Evolutionary conservation across 2,888 invertebrate species (phyloP).

Genomic region (Anticlea derivata): DNA sequence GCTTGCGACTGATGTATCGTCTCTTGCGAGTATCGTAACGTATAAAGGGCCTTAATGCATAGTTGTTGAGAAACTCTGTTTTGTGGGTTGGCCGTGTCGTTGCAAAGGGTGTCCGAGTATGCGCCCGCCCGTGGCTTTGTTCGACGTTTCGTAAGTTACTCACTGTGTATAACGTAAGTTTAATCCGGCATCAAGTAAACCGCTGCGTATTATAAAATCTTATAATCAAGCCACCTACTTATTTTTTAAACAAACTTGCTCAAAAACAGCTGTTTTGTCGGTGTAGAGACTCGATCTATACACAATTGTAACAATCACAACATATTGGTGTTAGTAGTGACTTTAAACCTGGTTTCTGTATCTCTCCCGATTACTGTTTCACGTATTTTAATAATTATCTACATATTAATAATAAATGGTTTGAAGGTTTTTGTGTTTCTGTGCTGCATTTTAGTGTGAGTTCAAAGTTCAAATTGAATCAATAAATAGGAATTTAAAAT

Average conservation of each 20-base stretch:
- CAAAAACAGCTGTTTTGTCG: conserved; percentile 72
- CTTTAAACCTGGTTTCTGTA: conserved; percentile 65
- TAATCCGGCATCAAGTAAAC: conserved; percentile 71
- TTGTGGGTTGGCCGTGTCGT: conserved; percentile 25
- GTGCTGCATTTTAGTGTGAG: conserved; percentile 84
- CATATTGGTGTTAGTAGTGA: conserved; percentile 66
- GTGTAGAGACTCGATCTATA: conserved; percentile 58
- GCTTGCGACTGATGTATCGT: too few species aligned
- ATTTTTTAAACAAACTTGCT: conserved; percentile 81
- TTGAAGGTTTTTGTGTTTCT: conserved; percentile 79
- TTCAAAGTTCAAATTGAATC: conserved; percentile 84
- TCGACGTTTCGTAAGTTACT: conserved; percentile 77
- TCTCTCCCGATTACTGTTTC: conserved; percentile 68
- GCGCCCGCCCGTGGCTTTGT: conserved; percentile 77
- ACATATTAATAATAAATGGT: conserved; percentile 68
- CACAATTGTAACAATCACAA: conserved; percentile 56
- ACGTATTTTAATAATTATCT: conserved; percentile 73
- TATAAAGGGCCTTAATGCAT: too few species aligned
- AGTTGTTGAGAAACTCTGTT: neutral
- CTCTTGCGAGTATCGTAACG: too few species aligned
- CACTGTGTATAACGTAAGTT: conserved; percentile 79
- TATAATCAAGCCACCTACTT: conserved; percentile 69
- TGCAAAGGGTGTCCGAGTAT: conserved; percentile 49
- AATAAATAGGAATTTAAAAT: conserved; percentile 81
- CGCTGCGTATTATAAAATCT: conserved; percentile 75